Percentiles rank a stretch among this genome's conserved stretches.
Conservation (phyloP, 2,113 vertebrate genomes). For the Triplophysa tibetana region DNA sequence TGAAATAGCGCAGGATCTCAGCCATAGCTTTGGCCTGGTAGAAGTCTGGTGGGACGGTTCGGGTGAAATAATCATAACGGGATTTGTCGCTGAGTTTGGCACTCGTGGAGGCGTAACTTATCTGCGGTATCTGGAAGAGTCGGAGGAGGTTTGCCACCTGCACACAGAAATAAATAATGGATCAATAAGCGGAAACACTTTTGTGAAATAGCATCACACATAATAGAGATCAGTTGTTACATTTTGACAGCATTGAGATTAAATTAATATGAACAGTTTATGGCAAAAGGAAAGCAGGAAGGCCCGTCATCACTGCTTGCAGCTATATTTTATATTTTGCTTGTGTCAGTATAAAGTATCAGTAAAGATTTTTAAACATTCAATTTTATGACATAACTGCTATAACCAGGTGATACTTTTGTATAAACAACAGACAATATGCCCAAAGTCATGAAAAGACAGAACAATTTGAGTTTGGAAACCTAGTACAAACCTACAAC, state of each 20-base stretch:
- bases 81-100: slow-evolving; percentile 98
- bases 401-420: too few relatives aligned
- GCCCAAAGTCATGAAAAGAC: too few relatives aligned
- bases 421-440: too few relatives aligned
- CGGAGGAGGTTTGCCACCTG: slow-evolving; percentile 94
- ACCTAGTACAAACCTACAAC: neutral
- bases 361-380: too few relatives aligned
- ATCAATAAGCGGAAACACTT: neutral
- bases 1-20: slow-evolving; percentile 95
- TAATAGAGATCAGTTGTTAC: neutral
- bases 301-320: too few relatives aligned
- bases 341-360: too few relatives aligned
- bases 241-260: too few relatives aligned
- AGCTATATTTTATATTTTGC: too few relatives aligned
- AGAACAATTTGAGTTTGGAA: neutral
- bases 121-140: slow-evolving; percentile 98
- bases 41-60: slow-evolving; percentile 95
- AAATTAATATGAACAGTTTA: too few relatives aligned
- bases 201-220: neutral
- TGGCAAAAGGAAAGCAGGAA: too few relatives aligned
- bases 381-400: too few relatives aligned
- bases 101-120: slow-evolving; percentile 98
- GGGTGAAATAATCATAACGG: slow-evolving; percentile 95
- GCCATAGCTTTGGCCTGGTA: slow-evolving; percentile 99
- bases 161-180: slow-evolving; percentile 11